Evolutionary conservation across 2,113 vertebrate genomes (phyloP).

Genomic region (Limnothrissa miodon): DNA sequence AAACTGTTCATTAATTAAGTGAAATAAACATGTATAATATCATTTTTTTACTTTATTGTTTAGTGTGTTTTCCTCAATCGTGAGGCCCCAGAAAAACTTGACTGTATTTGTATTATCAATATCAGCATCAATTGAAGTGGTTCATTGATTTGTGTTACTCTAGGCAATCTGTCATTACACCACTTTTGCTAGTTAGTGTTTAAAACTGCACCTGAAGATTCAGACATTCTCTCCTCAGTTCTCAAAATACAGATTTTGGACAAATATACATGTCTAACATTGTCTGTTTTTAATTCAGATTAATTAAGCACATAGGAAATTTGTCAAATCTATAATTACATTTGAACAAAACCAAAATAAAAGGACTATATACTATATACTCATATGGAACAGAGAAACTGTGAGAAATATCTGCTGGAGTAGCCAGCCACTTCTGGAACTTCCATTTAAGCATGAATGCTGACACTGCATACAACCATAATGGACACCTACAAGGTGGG

Average conservation of each 20-base stretch:
- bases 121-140: not conserved
- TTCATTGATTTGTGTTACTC: not conserved
- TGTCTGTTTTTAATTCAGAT: not conserved
- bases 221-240: not conserved
- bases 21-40: not conserved
- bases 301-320: not conserved
- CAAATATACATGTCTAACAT: no score
- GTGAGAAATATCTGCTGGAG: not conserved
- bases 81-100: not conserved
- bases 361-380: not conserved
- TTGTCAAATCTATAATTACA: not conserved
- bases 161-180: not conserved
- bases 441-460: no score
- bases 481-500: no score
- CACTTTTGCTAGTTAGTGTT: not conserved
- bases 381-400: not conserved
- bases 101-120: no score
- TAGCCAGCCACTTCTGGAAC: no score
- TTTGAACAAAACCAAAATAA: not conserved
- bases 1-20: conserved; percentile 4
- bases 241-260: not conserved
- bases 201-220: not conserved
- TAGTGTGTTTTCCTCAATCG: not conserved
- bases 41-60: not conserved
- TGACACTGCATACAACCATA: no score